phyloP scores from a whole-genome alignment of 2,888 invertebrate genomes.

The Machimus rusticus region DNA sequence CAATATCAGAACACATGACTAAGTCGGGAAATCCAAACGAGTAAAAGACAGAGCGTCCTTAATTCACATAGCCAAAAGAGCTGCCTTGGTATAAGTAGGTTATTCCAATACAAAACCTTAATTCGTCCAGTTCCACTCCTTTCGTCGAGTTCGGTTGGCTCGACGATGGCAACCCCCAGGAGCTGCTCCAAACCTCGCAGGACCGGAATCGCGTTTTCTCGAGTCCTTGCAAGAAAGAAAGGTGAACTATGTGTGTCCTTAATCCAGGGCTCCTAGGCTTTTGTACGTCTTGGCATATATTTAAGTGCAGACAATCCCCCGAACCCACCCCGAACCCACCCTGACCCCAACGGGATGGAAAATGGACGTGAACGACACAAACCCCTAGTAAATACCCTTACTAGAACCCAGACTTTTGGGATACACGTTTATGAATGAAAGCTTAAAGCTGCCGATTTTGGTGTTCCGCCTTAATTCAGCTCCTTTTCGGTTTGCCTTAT shows the following conservation, averaged over 20 bases:
- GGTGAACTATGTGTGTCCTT: background rate
- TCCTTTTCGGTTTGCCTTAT: background rate
- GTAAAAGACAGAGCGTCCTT: background rate
- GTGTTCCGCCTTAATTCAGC: background rate
- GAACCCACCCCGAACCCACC: background rate
- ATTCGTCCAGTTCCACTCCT: background rate
- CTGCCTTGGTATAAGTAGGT: slow-evolving; percentile 11
- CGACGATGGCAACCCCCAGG: background rate
- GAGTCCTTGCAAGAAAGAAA: background rate
- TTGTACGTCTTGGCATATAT: background rate
- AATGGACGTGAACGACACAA: background rate
- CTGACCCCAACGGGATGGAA: background rate
- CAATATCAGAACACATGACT: slow-evolving; percentile 30
- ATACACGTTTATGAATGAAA: slow-evolving; percentile 43
- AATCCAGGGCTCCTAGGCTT: background rate
- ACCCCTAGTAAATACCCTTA: background rate
- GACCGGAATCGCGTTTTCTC: background rate
- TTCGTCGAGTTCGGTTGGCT: background rate
- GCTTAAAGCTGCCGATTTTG: background rate
- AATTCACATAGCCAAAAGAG: background rate
- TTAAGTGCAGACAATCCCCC: background rate
- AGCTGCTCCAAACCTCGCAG: background rate
- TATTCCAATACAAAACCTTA: slow-evolving; percentile 24
- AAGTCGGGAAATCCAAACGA: background rate
- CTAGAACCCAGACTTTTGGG: background rate